Evolutionary conservation across 1,140 invertebrate species (phyloP), one percentile per base, ranked within the genome.

Genomic region (Magallana angulata): DNA sequence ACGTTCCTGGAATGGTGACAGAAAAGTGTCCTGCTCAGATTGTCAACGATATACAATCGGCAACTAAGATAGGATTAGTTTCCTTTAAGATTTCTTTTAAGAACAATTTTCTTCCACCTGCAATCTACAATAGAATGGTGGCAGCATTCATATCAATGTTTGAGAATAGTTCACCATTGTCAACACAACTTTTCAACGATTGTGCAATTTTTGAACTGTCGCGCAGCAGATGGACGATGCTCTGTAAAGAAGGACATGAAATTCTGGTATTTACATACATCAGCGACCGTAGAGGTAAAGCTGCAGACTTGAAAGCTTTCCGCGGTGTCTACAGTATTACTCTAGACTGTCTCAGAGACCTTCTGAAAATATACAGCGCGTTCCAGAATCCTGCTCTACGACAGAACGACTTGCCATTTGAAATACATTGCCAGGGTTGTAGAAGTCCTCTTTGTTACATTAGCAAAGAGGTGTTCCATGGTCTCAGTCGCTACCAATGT

Each of bases 1-100:
- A 82, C n/a, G 81, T 82, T 58, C 81, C 81, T 18, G 57, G 81
- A 57, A 82, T 82, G 81, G 48, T 82, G 48, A 82, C 56, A 58
- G 57, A 57, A 56, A 82, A 18, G 36, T 57, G 48, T 58, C 81
- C 81, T 14, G 48, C 18, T 57, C 6, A 58, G 48, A 58, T 82
- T 24, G 18, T 57, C 2, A 82, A 8, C 9, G 81, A 82, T n/a
- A 7, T 82, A 12, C 48, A 57, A 14, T 57, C 57, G 12, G 56
- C 81, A n/a, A 82, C 48, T 12, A n/a, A 58, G n/a, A 30, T 57
- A 8, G 81, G 57, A 57, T 56, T 82, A n/a, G 57, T 58, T 16
- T 82, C 57, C 16, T 57, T 82, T n/a, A 82, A 58, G 48, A 57
- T 82, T 30, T n/a, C 48, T 11, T 82, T 82, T 56, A 82, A n/a